Conservation (phyloP, 2,888 invertebrate genomes). For the Tigriopus californicus region DNA sequence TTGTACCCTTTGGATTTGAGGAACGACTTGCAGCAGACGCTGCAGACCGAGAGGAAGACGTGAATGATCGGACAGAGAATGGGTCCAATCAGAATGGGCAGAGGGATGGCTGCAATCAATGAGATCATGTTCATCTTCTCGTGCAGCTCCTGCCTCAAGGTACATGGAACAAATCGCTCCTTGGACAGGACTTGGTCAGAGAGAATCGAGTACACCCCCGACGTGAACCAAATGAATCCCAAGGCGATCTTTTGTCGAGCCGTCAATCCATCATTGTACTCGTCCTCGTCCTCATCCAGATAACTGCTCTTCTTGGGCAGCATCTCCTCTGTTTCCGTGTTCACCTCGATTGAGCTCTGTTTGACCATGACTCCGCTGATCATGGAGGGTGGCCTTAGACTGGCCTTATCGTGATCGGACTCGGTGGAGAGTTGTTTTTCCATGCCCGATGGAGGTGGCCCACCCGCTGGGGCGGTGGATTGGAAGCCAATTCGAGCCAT, state of each 20-base stretch:
- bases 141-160: not conserved
- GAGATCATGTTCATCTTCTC: conserved; percentile 9
- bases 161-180: not conserved
- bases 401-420: not conserved
- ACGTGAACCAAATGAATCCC: conserved; percentile 11
- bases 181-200: conserved; percentile 4
- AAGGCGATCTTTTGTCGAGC: conserved; percentile 2
- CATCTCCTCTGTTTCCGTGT: no score
- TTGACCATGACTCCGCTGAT: not conserved
- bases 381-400: not conserved
- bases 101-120: not conserved
- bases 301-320: no score
- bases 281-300: conserved; percentile 8
- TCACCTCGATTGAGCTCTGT: not conserved
- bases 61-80: conserved; percentile 6
- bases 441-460: no score
- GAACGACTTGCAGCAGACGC: not conserved
- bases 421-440: no score
- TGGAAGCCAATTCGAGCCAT: no score
- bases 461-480: no score
- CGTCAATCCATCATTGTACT: not conserved
- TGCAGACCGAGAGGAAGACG: not conserved
- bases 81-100: conserved; percentile 3
- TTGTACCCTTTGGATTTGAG: no score
- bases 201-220: conserved; percentile 6